phyloP scores from a whole-genome alignment of 35 echinoderm and acorn worm genomes.

The Diadema setosum region DNA sequence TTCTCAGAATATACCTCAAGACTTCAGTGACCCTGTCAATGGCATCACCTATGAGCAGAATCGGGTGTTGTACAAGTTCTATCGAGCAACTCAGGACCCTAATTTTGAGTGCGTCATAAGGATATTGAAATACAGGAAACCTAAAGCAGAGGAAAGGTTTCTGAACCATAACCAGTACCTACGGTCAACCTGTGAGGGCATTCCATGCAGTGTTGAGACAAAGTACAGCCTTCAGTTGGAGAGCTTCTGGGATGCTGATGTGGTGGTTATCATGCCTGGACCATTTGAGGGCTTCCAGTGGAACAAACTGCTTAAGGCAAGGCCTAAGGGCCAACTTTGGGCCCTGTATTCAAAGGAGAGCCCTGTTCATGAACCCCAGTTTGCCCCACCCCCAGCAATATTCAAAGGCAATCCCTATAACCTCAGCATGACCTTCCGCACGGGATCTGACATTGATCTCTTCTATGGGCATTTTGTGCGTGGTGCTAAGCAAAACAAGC shows the following conservation, averaged over 20 bases:
- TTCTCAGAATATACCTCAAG: neutral
- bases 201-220: conserved; percentile 44
- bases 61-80: neutral
- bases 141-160: conserved; percentile 6
- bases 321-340: conserved; percentile 56
- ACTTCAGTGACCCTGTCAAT: neutral
- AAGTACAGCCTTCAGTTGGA: conserved; percentile 46
- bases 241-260: conserved; percentile 12
- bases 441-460: conserved; percentile 32
- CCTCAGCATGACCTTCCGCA: conserved; percentile 30
- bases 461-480: neutral
- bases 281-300: conserved; percentile 32
- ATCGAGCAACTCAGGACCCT: neutral
- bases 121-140: conserved; percentile 33
- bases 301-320: conserved; percentile 15
- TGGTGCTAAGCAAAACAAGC: neutral
- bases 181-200: neutral
- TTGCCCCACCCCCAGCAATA: conserved; percentile 20
- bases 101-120: conserved; percentile 7
- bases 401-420: conserved; percentile 60
- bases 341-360: conserved; percentile 56
- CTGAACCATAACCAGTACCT: conserved; percentile 15
- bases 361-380: conserved; percentile 69
- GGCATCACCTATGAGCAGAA: neutral
- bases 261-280: conserved; percentile 57